phyloP scores from a whole-genome alignment of 2,888 invertebrate species.

The Apodemia duryi region DNA sequence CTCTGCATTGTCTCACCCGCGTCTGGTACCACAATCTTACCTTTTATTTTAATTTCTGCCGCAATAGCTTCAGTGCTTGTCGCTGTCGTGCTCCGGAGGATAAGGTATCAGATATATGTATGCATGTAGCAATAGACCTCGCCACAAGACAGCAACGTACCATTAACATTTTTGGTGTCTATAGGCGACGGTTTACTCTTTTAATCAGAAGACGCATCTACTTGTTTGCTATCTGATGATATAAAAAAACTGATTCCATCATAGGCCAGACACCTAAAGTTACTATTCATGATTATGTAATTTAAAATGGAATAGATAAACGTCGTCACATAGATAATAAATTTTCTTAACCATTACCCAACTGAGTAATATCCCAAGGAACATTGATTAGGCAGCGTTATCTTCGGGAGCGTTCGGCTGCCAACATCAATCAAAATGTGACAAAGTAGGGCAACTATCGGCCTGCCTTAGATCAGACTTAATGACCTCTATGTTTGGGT shows the following conservation, averaged over 20 bases:
- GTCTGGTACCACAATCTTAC: too few relatives aligned
- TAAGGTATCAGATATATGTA: too few relatives aligned
- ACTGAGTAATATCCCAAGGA: constrained; percentile 26
- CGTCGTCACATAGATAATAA: constrained; percentile 15
- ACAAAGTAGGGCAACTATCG: constrained; percentile 57
- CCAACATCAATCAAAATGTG: constrained; percentile 55
- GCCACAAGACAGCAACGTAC: too few relatives aligned
- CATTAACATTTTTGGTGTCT: too few relatives aligned
- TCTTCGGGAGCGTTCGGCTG: constrained; percentile 24
- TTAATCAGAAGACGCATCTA: too few relatives aligned
- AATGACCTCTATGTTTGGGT: constrained; percentile 40
- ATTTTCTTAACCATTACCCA: constrained; percentile 19
- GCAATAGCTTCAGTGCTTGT: too few relatives aligned
- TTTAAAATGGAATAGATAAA: constrained; percentile 4
- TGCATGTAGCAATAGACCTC: too few relatives aligned
- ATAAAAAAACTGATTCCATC: background rate
- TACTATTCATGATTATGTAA: background rate
- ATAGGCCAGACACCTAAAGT: background rate
- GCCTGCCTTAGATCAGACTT: constrained; percentile 39
- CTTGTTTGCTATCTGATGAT: too few relatives aligned
- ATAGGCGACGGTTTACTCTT: too few relatives aligned
- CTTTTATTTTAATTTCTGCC: too few relatives aligned
- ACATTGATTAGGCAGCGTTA: constrained; percentile 31
- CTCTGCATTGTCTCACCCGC: too few relatives aligned
- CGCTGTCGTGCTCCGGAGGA: too few relatives aligned